Evolutionary conservation across 2,797 vertebrate species (phyloP).

Genomic region (Darevskia mixta): DNA sequence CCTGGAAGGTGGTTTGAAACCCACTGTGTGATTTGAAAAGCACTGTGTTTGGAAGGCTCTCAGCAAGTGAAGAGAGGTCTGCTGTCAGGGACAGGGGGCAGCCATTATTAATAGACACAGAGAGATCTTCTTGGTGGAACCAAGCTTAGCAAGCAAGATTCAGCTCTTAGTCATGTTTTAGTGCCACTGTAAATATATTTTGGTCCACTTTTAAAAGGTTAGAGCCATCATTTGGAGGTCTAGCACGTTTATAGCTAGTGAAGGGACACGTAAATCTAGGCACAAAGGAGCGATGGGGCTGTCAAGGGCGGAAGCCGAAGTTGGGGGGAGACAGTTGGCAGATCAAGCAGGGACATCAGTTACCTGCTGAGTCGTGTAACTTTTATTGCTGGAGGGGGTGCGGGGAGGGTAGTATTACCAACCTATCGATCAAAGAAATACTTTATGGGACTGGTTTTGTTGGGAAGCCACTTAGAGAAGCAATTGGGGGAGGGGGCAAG

Average conservation of each 20-base stretch:
- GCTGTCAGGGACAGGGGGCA: not conserved
- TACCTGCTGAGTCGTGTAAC: not conserved
- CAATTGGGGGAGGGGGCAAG: not conserved
- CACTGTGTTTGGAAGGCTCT: not conserved
- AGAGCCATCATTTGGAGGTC: constrained; percentile 49
- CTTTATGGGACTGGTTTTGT: not conserved
- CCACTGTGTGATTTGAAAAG: not conserved
- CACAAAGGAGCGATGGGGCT: not conserved
- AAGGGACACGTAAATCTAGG: constrained; percentile 51
- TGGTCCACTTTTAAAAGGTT: constrained; percentile 63
- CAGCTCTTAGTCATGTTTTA: constrained; percentile 60
- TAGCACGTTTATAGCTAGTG: constrained; percentile 50
- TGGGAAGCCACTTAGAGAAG: not conserved
- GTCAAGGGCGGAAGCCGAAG: not conserved
- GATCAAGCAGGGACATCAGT: constrained; percentile 5
- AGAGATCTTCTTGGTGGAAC: constrained; percentile 48
- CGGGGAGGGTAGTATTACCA: not conserved
- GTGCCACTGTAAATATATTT: constrained; percentile 53
- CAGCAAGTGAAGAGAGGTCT: constrained; percentile 1
- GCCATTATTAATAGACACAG: constrained; percentile 24
- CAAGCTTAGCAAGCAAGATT: constrained; percentile 48
- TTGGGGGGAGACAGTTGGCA: constrained; percentile 2
- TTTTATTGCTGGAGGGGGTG: not conserved
- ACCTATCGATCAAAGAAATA: not conserved
- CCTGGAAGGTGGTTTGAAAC: not conserved